These are phyloP conservation scores for Chelidonichthys spinosus DNA, from an alignment of 2,797 vertebrate species.

Conservation along the genomic window DNA sequence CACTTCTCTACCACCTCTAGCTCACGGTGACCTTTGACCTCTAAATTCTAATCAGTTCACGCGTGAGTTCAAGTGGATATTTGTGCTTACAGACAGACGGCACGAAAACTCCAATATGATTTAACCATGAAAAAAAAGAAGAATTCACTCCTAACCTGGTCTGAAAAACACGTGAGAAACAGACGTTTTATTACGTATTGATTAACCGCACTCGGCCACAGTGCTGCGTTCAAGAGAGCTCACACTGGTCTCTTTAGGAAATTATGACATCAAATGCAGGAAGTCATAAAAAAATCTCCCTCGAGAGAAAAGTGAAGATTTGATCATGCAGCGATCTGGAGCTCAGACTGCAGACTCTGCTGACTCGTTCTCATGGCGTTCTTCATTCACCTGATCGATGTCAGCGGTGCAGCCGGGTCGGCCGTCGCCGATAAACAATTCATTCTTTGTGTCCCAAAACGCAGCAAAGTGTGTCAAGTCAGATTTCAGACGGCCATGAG, in stretches of 20 bases:
- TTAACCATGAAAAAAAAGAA: background rate
- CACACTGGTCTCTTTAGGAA: background rate
- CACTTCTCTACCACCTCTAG: no score
- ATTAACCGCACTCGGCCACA: background rate
- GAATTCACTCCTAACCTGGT: background rate
- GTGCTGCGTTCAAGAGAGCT: background rate
- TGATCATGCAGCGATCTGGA: background rate
- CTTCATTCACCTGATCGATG: constrained; percentile 38
- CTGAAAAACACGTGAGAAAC: background rate
- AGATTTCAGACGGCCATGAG: constrained; percentile 15
- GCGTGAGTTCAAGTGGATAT: background rate
- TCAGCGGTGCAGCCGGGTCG: constrained; percentile 13
- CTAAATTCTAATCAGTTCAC: background rate
- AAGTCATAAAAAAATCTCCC: background rate
- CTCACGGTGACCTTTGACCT: background rate
- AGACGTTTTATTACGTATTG: background rate
- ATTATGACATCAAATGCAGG: background rate
- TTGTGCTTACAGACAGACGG: no score
- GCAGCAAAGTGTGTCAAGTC: constrained; percentile 35
- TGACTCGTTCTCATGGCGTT: background rate
- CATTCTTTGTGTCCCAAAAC: constrained; percentile 25
- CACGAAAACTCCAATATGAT: no score
- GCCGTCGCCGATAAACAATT: constrained; percentile 35
- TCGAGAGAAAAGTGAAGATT: background rate
- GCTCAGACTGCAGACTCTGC: constrained; percentile 1